phyloP scores from a whole-genome alignment of 1,140 invertebrate species.

The Medauroidea extradentata region DNA sequence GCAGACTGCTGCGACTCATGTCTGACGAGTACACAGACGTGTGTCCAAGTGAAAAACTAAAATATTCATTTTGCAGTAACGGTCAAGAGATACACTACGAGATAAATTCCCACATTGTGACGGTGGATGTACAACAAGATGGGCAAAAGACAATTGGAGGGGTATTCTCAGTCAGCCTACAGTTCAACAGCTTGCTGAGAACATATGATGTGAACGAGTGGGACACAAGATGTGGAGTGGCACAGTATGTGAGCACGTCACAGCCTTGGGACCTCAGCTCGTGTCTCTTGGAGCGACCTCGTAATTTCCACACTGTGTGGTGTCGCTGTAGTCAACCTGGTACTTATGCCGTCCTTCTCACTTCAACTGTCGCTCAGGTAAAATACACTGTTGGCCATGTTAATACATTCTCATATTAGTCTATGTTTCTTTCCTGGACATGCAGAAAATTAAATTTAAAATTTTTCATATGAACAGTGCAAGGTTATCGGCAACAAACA shows the following conservation, averaged over 20 bases:
- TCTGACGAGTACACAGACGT: too few species aligned
- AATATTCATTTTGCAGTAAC: too few species aligned
- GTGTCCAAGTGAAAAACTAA: too few species aligned
- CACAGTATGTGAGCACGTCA: constrained; percentile 38
- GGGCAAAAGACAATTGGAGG: constrained; percentile 10
- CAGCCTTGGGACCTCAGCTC: constrained; percentile 20
- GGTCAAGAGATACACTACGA: constrained; percentile 62
- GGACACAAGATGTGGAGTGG: constrained; percentile 49
- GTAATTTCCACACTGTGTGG: not conserved
- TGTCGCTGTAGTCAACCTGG: constrained; percentile 23
- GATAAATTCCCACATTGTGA: constrained; percentile 56
- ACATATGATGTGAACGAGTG: constrained; percentile 36
- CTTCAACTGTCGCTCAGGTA: too few species aligned
- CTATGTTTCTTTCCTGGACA: too few species aligned
- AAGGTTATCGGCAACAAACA: too few species aligned
- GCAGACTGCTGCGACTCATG: too few species aligned
- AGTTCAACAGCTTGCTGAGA: constrained; percentile 38
- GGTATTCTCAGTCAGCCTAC: constrained; percentile 41
- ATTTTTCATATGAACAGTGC: too few species aligned
- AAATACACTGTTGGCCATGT: too few species aligned
- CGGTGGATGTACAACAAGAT: constrained; percentile 43
- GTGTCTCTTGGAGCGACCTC: constrained; percentile 1
- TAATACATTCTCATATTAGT: too few species aligned
- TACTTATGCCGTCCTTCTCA: constrained; percentile 51
- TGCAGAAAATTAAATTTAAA: too few species aligned